A percentile compares a stretch with the other conserved stretches of the same genome.
These are phyloP conservation scores for Adrianichthys oophorus DNA, from an alignment of 2,797 vertebrate species.

Conservation along the genomic window DNA sequence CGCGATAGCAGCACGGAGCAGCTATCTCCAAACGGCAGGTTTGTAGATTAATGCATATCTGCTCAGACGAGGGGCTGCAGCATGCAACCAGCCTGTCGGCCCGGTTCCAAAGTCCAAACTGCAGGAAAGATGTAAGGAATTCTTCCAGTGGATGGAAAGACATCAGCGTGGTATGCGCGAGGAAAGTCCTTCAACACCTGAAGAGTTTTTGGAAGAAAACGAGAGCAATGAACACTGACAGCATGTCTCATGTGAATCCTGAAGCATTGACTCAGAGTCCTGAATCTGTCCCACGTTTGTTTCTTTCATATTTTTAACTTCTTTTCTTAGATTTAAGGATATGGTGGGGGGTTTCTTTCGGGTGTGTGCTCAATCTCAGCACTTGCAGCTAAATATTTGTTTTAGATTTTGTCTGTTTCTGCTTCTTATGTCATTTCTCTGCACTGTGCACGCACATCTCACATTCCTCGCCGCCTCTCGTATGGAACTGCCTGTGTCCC, in stretches of 20 bases:
- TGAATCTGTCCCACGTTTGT: no score
- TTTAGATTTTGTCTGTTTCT: slow-evolving; percentile 8
- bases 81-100: slow-evolving; percentile 5
- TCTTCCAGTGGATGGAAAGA: slow-evolving; percentile 35
- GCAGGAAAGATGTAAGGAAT: slow-evolving; percentile 46
- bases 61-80: slow-evolving; percentile 17
- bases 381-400: slow-evolving; percentile 26
- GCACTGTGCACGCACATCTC: slow-evolving; percentile 51
- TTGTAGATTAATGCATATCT: slow-evolving; percentile 49
- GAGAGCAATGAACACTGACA: not conserved
- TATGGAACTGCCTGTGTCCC: slow-evolving; percentile 58
- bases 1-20: not conserved
- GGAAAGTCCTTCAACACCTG: slow-evolving; percentile 27
- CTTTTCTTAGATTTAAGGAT: slow-evolving; percentile 12
- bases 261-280: no score
- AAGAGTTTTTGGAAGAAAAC: slow-evolving; percentile 6
- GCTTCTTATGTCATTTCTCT: slow-evolving; percentile 17
- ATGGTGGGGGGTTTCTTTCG: not conserved
- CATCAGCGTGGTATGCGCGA: slow-evolving; percentile 13
- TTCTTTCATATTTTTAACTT: not conserved
- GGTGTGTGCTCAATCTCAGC: slow-evolving; percentile 16
- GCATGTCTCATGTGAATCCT: not conserved
- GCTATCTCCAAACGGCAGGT: slow-evolving; percentile 19
- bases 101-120: slow-evolving; percentile 57
- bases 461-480: slow-evolving; percentile 73